These are phyloP conservation scores for Dendroctonus valens DNA, from an alignment of 1,140 invertebrate species.

Conservation along the genomic window DNA sequence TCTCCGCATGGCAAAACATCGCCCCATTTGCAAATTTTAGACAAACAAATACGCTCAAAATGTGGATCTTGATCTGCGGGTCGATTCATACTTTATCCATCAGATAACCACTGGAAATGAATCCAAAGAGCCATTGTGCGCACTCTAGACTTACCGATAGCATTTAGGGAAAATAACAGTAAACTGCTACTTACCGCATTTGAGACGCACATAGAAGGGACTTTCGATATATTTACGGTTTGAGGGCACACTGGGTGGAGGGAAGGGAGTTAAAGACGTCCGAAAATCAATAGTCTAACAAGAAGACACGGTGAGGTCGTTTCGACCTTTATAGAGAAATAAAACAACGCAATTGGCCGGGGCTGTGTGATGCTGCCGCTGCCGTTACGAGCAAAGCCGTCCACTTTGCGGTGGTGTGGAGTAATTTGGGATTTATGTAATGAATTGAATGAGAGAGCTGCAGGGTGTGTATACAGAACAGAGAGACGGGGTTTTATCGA, in stretches of 20 bases:
- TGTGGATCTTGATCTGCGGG: no score
- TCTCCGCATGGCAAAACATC: no score
- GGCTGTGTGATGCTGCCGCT: conserved; percentile 23
- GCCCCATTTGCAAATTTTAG: no score
- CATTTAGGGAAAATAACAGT: not conserved
- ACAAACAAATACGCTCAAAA: no score
- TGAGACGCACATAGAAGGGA: not conserved
- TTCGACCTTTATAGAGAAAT: conserved; percentile 31
- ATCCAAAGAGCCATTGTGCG: no score
- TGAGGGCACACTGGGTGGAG: not conserved
- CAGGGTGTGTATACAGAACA: conserved; percentile 33
- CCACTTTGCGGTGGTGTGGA: conserved; percentile 36
- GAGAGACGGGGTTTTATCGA: conserved; percentile 30
- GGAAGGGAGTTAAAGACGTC: conserved; percentile 6
- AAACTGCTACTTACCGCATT: not conserved
- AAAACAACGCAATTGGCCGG: conserved; percentile 31
- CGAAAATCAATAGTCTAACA: conserved; percentile 28
- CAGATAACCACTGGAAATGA: no score
- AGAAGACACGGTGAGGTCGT: conserved; percentile 26
- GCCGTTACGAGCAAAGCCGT: conserved; percentile 23
- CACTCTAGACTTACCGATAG: no score
- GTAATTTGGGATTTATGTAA: conserved; percentile 37
- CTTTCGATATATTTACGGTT: no score
- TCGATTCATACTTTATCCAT: no score
- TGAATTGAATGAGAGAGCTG: conserved; percentile 37